Evolutionary conservation across 2,797 vertebrate species (phyloP).

Genomic region (Argentina silus): DNA sequence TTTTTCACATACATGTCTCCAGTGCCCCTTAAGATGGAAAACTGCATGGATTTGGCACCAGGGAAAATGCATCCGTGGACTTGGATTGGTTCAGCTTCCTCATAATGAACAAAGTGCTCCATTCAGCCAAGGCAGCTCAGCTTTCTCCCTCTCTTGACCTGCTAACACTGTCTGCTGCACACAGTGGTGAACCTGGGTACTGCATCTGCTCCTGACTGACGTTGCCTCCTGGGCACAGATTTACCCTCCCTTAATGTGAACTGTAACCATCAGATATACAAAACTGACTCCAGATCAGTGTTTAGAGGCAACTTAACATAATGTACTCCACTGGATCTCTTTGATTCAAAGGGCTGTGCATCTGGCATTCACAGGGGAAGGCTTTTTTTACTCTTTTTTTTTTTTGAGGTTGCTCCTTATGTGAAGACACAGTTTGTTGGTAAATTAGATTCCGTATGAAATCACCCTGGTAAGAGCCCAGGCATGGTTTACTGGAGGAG

Average conservation of each 20-base stretch:
- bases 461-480: neutral
- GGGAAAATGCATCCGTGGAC: neutral
- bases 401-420: neutral
- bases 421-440: neutral
- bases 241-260: no score
- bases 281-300: no score
- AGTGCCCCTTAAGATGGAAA: neutral
- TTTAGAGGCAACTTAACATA: no score
- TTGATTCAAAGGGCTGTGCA: no score
- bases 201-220: neutral
- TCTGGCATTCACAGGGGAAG: no score
- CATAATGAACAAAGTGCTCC: neutral
- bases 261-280: no score
- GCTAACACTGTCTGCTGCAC: neutral
- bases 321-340: no score
- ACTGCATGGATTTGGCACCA: neutral
- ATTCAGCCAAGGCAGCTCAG: neutral
- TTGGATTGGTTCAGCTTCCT: neutral
- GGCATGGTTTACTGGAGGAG: neutral
- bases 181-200: neutral
- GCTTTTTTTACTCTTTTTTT: no score
- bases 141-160: neutral
- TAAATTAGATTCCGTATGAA: neutral
- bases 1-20: neutral
- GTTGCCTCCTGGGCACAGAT: no score